Conservation (phyloP, 2,888 invertebrate species). For the Netelia melanura region DNA sequence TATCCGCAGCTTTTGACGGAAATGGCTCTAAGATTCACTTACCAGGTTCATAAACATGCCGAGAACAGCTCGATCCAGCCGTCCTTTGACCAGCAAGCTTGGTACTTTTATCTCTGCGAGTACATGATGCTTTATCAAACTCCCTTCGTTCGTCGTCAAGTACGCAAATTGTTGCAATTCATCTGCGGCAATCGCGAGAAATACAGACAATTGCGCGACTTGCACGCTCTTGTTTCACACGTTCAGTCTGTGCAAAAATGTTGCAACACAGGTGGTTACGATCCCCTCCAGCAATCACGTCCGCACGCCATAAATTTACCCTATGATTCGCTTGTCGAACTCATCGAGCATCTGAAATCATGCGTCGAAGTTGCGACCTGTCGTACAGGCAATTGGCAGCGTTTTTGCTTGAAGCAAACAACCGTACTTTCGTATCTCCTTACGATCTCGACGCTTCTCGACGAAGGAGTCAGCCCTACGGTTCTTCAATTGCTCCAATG, state of each 20-base stretch:
- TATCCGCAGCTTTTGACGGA: conserved; percentile 98
- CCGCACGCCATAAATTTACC: conserved; percentile 88
- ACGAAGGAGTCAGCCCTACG: conserved; percentile 96
- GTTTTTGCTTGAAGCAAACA: conserved; percentile 91
- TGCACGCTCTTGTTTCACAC: conserved; percentile 96
- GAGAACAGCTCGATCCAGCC: conserved; percentile 80
- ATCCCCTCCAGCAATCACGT: conserved; percentile 82
- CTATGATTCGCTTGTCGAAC: conserved; percentile 96
- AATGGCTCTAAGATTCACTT: conserved; percentile 96
- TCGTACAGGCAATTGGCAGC: conserved; percentile 98
- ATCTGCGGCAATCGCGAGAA: conserved; percentile 98
- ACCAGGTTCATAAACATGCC: conserved; percentile 94
- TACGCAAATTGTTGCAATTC: conserved; percentile 95
- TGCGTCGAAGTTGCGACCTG: conserved; percentile 96
- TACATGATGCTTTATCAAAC: conserved; percentile 98
- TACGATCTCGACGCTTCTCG: conserved; percentile 92
- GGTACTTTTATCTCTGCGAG: conserved; percentile 94
- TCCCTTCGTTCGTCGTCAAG: conserved; percentile 95
- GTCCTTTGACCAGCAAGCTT: conserved; percentile 86
- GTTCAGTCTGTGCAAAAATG: conserved; percentile 87
- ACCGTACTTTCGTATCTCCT: conserved; percentile 93
- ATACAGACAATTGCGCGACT: conserved; percentile 96
- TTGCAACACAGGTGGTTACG: conserved; percentile 87
- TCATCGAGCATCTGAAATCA: conserved; percentile 97
- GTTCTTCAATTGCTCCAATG: conserved; percentile 95